Percentiles rank a stretch among this genome's conserved stretches.
Evolutionary conservation across 2,888 invertebrate species (phyloP).

Genomic region (Elysia crispata): DNA sequence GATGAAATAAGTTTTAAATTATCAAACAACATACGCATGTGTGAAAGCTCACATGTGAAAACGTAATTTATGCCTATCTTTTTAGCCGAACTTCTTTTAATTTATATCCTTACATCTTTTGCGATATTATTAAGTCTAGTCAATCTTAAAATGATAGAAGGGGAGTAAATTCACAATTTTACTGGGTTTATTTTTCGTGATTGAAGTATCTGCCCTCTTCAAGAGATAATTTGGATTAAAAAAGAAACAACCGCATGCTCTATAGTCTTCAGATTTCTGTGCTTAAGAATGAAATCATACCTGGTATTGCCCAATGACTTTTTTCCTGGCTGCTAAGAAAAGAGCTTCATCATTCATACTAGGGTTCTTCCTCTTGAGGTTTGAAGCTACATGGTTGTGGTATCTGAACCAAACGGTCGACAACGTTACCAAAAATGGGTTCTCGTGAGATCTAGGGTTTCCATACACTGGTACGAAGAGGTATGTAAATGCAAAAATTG

Average conservation of each 20-base stretch:
- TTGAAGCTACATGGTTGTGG: constrained; percentile 92
- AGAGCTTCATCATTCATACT: constrained; percentile 96
- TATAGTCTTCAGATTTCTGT: neutral
- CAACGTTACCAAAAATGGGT: constrained; percentile 94
- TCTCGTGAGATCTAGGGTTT: constrained; percentile 98
- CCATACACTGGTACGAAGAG: constrained; percentile 86
- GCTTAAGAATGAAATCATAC: constrained; percentile 78
- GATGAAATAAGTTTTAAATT: no score
- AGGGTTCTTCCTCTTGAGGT: constrained; percentile 83
- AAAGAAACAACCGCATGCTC: neutral
- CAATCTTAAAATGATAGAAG: no score
- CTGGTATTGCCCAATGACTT: constrained; percentile 95
- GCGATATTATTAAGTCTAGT: no score
- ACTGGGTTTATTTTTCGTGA: no score
- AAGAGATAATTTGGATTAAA: no score
- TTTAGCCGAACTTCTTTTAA: neutral
- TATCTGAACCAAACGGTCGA: constrained; percentile 95
- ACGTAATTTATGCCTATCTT: neutral
- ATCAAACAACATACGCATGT: no score
- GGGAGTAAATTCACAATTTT: no score
- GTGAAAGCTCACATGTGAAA: no score
- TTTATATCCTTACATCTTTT: no score
- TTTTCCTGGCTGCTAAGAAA: constrained; percentile 92
- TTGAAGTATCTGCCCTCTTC: no score
- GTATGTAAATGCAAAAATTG: neutral